A percentile compares a stretch with the other conserved stretches of the same genome.
These are phyloP conservation scores for Menidia beryllina DNA, from an alignment of 2,113 vertebrate genomes.

Conservation along the genomic window DNA sequence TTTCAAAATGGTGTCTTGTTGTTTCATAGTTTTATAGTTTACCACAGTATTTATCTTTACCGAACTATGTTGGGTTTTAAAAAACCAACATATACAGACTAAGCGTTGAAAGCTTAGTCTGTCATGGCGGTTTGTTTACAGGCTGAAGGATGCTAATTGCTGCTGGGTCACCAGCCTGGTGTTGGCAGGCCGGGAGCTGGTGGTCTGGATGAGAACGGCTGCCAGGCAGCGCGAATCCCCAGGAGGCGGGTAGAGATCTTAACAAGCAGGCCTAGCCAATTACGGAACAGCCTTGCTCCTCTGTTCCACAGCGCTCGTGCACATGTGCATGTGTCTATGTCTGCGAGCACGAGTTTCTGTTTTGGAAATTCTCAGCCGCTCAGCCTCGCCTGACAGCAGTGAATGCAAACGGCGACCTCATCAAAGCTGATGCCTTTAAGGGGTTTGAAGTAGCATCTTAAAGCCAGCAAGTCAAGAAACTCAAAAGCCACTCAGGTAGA, in stretches of 20 bases:
- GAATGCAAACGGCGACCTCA: constrained; percentile 20
- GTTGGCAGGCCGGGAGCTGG: constrained; percentile 6
- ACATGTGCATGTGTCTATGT: not conserved
- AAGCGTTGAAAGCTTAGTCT: constrained; percentile 24
- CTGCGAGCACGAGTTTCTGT: not conserved
- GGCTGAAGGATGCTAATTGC: constrained; percentile 55
- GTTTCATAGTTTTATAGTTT: no score
- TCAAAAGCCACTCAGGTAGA: constrained; percentile 23
- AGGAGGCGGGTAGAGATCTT: constrained; percentile 19
- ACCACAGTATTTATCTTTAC: no score
- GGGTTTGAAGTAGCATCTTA: constrained; percentile 4
- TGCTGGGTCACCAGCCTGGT: constrained; percentile 27
- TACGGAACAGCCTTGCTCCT: constrained; percentile 29
- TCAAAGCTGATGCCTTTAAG: constrained; percentile 11
- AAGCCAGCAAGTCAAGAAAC: not conserved
- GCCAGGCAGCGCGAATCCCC: constrained; percentile 20
- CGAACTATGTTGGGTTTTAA: no score
- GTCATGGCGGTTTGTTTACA: constrained; percentile 41
- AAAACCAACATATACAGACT: not conserved
- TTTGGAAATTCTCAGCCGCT: constrained; percentile 2
- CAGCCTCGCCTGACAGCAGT: constrained; percentile 12
- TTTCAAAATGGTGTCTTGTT: no score
- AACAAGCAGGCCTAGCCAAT: constrained; percentile 44
- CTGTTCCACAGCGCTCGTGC: not conserved
- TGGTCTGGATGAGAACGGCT: constrained; percentile 31